Conservation (phyloP, 2,888 invertebrate species). For the Drosophila hamatofila region DNA sequence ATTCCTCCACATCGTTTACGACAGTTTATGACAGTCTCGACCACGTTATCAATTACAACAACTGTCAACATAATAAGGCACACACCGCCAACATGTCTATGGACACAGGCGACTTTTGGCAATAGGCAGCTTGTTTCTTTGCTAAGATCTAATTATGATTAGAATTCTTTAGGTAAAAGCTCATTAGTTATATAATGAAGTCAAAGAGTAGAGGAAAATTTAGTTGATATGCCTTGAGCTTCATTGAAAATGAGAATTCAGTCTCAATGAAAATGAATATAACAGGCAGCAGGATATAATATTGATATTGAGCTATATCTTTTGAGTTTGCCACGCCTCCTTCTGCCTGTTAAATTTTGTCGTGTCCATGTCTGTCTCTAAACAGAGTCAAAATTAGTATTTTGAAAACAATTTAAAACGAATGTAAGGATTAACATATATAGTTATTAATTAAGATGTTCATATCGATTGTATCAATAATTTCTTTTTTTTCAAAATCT, state of each 20-base stretch:
- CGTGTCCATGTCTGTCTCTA: too few species aligned
- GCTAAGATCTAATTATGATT: conserved; percentile 12
- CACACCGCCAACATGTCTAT: conserved; percentile 18
- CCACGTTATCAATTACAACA: conserved; percentile 70
- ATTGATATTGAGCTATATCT: too few species aligned
- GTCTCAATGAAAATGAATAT: too few species aligned
- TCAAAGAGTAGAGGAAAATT: not conserved
- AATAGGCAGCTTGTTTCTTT: conserved; percentile 1
- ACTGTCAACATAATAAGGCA: conserved; percentile 59
- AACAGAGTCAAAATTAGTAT: too few species aligned
- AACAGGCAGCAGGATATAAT: too few species aligned
- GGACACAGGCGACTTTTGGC: conserved; percentile 24
- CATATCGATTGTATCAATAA: too few species aligned
- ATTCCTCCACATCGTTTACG: conserved; percentile 57
- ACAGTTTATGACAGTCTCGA: conserved; percentile 76
- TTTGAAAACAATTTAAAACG: too few species aligned
- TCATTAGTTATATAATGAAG: not conserved
- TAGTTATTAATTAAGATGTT: too few species aligned
- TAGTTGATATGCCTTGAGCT: not conserved
- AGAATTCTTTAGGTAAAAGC: not conserved
- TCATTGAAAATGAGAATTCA: not conserved
- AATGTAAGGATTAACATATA: too few species aligned
- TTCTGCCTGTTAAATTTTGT: too few species aligned
- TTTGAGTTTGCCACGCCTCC: too few species aligned
- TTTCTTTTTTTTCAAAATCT: too few species aligned